Percentiles rank a stretch among this genome's conserved stretches.
Evolutionary conservation across 2,888 invertebrate genomes (phyloP).

Genomic region (Drosophila borealis): DNA sequence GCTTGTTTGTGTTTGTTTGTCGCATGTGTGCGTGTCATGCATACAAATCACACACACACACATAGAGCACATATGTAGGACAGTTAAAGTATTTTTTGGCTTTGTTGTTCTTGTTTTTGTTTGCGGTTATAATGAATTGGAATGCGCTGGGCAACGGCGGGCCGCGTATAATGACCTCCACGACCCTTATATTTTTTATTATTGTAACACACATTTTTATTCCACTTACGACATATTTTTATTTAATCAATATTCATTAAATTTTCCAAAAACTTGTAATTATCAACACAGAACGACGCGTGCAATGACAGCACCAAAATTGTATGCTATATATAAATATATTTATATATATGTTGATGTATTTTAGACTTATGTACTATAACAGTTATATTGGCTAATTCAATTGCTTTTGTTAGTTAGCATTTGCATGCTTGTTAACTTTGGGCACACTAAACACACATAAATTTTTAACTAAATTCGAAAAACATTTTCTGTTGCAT

Average conservation of each 20-base stretch:
- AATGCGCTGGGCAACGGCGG: slow-evolving; percentile 55
- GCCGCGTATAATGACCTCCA: slow-evolving; percentile 67
- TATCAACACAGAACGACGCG: slow-evolving; percentile 59
- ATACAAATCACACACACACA: slow-evolving; percentile 5
- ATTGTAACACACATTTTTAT: slow-evolving; percentile 56
- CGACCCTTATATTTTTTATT: slow-evolving; percentile 48
- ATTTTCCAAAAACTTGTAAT: slow-evolving; percentile 76
- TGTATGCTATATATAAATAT: slow-evolving; percentile 8
- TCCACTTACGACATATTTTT: slow-evolving; percentile 60
- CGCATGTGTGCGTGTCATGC: slow-evolving; percentile 36
- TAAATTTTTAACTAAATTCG: slow-evolving; percentile 13
- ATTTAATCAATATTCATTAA: slow-evolving; percentile 83
- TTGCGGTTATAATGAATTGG: slow-evolving; percentile 67
- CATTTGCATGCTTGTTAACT: not conserved
- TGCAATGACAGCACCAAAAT: slow-evolving; percentile 22
- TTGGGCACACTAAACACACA: not conserved
- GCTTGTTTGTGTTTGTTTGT: slow-evolving; percentile 9
- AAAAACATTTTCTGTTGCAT: slow-evolving; percentile 38
- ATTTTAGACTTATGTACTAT: not conserved
- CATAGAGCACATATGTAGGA: slow-evolving; percentile 26
- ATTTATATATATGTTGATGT: not conserved
- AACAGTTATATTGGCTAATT: not conserved
- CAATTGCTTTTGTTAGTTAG: not conserved
- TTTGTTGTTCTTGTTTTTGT: slow-evolving; percentile 31
- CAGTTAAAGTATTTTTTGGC: slow-evolving; percentile 30